A percentile compares a stretch with the other conserved stretches of the same genome.
phyloP scores from a whole-genome alignment of 2,113 vertebrate species.

The Mungos mungo region DNA sequence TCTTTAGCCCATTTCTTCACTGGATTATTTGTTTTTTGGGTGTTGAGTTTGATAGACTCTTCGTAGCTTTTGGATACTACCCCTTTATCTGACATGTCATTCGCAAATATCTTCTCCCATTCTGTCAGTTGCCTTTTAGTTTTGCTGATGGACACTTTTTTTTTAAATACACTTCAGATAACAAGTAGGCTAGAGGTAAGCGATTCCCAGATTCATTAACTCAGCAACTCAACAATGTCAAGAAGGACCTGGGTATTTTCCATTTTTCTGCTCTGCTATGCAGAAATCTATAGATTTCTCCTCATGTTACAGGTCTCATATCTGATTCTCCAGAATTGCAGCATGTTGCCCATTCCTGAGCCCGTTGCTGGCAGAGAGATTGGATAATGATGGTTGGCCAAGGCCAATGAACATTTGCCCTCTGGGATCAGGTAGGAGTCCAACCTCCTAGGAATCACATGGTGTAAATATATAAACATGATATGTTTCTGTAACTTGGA shows the following conservation, averaged over 20 bases:
- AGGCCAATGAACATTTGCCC: not conserved
- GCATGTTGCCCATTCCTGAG: not conserved
- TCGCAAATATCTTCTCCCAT: no score
- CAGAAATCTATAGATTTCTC: not conserved
- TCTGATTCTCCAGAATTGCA: not conserved
- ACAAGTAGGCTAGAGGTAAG: not conserved
- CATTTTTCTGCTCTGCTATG: not conserved
- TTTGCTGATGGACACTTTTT: not conserved
- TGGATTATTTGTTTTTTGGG: no score
- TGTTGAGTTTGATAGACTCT: no score
- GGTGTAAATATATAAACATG: not conserved
- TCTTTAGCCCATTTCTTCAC: no score
- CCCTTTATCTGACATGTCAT: no score
- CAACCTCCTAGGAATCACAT: not conserved
- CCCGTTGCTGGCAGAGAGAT: not conserved
- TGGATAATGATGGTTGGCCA: not conserved
- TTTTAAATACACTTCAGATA: not conserved
- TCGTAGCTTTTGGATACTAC: no score
- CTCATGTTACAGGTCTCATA: not conserved
- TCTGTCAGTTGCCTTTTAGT: no score
- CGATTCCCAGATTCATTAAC: not conserved
- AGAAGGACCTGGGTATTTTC: not conserved
- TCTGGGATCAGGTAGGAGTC: not conserved
- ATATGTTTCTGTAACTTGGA: not conserved
- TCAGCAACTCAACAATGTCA: not conserved